Conservation (phyloP, 1,140 invertebrate species). For the Diachasma alloeum region DNA sequence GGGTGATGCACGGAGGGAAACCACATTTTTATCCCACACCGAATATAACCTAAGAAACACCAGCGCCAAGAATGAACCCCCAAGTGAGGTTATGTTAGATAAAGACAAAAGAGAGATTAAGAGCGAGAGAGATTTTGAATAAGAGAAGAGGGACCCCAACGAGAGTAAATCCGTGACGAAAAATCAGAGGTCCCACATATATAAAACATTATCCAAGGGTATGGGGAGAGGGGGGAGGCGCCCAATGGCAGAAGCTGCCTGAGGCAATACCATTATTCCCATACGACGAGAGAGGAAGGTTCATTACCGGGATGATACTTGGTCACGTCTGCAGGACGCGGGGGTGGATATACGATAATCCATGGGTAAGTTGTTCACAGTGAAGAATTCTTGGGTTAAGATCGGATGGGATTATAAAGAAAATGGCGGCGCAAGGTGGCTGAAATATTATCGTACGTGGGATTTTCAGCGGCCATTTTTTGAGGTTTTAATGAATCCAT, state of each 20-base stretch:
- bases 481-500: background rate
- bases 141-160: background rate
- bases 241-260: conserved; percentile 20
- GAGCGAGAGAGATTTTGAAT: background rate
- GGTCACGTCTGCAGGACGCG: conserved; percentile 46
- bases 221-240: background rate
- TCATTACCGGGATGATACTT: conserved; percentile 52
- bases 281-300: conserved; percentile 33
- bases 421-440: background rate
- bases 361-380: background rate
- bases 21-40: conserved; percentile 32
- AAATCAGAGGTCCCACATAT: conserved; percentile 22
- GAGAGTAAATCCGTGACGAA: conserved; percentile 25
- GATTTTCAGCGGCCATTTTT: background rate
- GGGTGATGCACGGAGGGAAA: conserved; percentile 7
- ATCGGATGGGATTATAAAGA: background rate
- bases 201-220: background rate
- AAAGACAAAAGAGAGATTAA: background rate
- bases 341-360: conserved; percentile 37
- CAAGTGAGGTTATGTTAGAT: background rate
- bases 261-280: conserved; percentile 19
- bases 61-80: background rate
- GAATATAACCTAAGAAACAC: background rate
- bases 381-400: background rate
- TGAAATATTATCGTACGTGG: background rate